Evolutionary conservation across 2,888 invertebrate species (phyloP), one percentile per base, ranked within the genome.

Genomic region (Chrysina gloriosa): DNA sequence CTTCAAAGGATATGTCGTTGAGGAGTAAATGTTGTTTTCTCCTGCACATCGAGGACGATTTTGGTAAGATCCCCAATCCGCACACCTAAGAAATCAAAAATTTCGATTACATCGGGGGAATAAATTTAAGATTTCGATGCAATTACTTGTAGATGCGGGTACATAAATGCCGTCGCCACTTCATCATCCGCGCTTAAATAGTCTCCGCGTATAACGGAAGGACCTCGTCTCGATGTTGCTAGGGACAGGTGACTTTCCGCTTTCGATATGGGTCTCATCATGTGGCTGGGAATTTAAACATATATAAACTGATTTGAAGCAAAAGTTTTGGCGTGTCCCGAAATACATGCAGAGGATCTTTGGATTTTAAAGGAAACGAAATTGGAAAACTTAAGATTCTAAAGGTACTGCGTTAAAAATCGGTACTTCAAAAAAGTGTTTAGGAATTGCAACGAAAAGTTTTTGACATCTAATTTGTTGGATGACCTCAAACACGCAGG

Each of bases 1-100:
- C 92, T 83, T 97, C 97, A 75, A 97, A 90, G 25, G 94, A 93
- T 5, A 97, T 86, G 2, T 92, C 91, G 54, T 93, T 83, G 56
- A 83, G 75, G 2, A 83, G 76, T 6, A 83, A 77, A 66, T 83
- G 82, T 34, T 78, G 80, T 54, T 77, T 78, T 4, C 79, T 77
- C 19, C 72, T 66, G 73, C 71, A 73, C 42, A 78, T 68, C 27
- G 67, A 67, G 2, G 65, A 67, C 5, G 70, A 63, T 36, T 48
- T 63, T 2, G 74, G 76, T 56, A 75, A 70, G 4, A 76, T 65
- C 11, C 75, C 75, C 9, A 77, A 67, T 14, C 74, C 74, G 42
- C 73, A 72, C n/a, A 75, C 73, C 74, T 77, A 42, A 14, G 27
- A 66, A 25, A 36, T 11, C 25, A 36, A 36, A 19, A 21, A 27